Base-by-base conservation (phyloP, 2,888 invertebrate genomes). In the Agrotis puta region DNA sequence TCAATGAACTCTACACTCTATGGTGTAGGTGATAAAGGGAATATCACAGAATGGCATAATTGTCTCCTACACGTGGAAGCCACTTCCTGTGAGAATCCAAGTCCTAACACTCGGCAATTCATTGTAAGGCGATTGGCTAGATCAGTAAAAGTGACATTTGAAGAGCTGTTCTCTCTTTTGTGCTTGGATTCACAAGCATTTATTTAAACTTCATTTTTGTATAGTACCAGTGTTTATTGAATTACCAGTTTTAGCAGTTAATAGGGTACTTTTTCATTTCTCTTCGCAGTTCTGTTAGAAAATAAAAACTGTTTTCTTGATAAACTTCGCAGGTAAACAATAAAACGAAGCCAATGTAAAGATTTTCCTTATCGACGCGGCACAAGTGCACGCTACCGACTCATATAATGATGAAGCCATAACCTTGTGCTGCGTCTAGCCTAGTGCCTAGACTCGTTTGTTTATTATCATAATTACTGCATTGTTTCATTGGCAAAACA, bases 391-490 rank as follows among this genome's bases (percentile, higher is more conserved):
- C 48, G 62, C 43, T 47, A 59, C 20, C 48, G 50, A 64, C 54
- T 72, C 64, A 53, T 73, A 53, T 53, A 53, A 24, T 72, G 61
- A 63, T 73, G 63, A 58, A 58, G 24, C 33, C 58, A 58, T 74
- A 79, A 79, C 82, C 81, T 84, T 82, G 82, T 77, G 22, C 53
- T 18, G 51, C 62, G 86, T 85, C 86, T 85, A 85, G 85, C 72
- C 80, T 77, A 59, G 39, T 72, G 79, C 77, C 74, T 79, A 86
- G 85, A 85, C 85, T 72, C 50, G 48, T 63, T 68, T 65, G 71
- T 84, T 84, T 85, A 84, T 74, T 72, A 78, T 77, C 61, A 77
- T 77, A 74, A 84, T 79, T 81, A 84, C 67, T 74, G 71, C 71
- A 79, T 85, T 85, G 86, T 84, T 79, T 77, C 76, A 64, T 39